Evolutionary conservation across 2,888 invertebrate species (phyloP).

Genomic region (Troides aeacus): DNA sequence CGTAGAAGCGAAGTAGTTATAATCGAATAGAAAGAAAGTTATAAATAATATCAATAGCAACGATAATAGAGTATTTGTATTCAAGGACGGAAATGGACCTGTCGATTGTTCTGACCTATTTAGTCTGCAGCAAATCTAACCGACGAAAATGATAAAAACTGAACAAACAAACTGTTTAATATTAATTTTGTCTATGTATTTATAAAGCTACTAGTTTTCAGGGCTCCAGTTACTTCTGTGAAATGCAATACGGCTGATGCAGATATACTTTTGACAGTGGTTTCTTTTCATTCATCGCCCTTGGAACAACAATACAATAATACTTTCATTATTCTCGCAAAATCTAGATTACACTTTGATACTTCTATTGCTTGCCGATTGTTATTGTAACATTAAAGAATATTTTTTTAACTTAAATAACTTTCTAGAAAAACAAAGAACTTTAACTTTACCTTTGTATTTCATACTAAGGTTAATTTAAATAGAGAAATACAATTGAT

Average conservation of each 20-base stretch:
- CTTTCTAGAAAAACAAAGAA: too few relatives aligned
- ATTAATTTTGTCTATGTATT: not conserved
- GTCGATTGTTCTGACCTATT: not conserved
- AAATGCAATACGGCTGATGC: conserved; percentile 12
- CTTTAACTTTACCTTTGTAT: too few relatives aligned
- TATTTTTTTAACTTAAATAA: not conserved
- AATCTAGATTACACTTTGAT: not conserved
- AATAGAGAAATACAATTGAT: too few relatives aligned
- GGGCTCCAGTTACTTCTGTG: conserved; percentile 18
- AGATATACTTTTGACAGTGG: conserved; percentile 21
- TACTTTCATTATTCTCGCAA: conserved; percentile 8
- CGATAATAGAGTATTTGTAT: too few relatives aligned
- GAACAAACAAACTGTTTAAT: not conserved
- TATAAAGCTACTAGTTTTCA: not conserved
- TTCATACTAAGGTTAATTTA: too few relatives aligned
- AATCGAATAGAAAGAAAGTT: too few relatives aligned
- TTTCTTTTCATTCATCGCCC: conserved; percentile 10
- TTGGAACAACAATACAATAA: conserved; percentile 1
- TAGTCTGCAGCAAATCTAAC: not conserved
- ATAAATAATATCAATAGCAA: too few relatives aligned
- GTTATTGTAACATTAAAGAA: not conserved
- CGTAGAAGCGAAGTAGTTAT: too few relatives aligned
- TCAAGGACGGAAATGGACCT: not conserved
- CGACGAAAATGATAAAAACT: not conserved
- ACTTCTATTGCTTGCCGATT: not conserved